These are phyloP conservation scores for Naja naja DNA, from an alignment of 2,113 vertebrate species.

Conservation along the genomic window DNA sequence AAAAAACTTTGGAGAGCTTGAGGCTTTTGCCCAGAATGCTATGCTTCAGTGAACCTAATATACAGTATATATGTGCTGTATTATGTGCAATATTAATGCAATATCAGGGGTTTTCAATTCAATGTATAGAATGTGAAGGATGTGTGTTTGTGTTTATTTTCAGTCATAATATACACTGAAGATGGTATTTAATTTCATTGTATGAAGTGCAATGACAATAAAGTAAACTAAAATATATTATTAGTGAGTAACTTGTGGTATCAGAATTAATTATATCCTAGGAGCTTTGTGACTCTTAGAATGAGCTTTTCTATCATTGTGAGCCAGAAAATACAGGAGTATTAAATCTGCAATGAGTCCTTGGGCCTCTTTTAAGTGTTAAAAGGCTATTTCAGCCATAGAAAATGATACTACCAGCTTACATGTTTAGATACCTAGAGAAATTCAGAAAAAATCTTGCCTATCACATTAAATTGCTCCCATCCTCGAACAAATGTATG, in stretches of 20 bases:
- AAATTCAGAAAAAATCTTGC: background rate
- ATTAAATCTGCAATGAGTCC: background rate
- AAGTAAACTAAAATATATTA: background rate
- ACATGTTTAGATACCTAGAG: background rate
- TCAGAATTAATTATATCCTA: background rate
- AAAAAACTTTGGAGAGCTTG: background rate
- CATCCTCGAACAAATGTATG: background rate
- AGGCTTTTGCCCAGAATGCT: background rate
- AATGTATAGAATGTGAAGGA: no score
- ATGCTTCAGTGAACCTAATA: background rate
- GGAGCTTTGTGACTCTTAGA: background rate
- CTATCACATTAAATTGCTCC: background rate
- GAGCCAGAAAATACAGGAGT: background rate
- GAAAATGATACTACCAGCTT: background rate
- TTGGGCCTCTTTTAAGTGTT: background rate
- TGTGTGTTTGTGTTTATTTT: no score
- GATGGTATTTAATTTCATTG: no score
- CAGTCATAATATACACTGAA: no score
- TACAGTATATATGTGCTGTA: background rate
- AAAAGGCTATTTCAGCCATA: background rate
- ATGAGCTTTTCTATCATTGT: background rate
- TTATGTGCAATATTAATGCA: no score
- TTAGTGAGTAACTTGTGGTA: background rate
- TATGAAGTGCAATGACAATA: no score
- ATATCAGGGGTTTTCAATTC: no score